Evolutionary conservation across 2,113 vertebrate genomes (phyloP).

Genomic region (Bucco capensis): DNA sequence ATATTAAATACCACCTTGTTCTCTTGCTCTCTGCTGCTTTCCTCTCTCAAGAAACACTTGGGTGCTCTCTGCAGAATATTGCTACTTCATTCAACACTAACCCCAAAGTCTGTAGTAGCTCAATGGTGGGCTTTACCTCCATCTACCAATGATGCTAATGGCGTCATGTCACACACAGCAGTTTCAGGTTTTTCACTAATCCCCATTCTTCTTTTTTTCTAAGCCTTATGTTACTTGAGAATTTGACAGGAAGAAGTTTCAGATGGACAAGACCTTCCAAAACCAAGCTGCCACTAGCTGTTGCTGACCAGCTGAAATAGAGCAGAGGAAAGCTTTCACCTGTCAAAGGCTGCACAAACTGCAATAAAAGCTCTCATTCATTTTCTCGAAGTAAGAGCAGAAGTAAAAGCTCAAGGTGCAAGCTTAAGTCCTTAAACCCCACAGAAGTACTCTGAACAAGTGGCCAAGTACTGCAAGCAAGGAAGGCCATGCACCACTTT

Average conservation of each 20-base stretch:
- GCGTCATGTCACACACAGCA: conserved; percentile 54
- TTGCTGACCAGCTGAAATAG: conserved; percentile 5
- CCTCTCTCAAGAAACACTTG: not conserved
- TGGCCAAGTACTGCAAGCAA: not conserved
- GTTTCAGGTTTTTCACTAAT: conserved; percentile 60
- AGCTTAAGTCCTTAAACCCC: not conserved
- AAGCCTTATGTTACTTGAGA: conserved; percentile 56
- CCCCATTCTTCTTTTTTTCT: conserved; percentile 53
- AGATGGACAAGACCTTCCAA: conserved; percentile 24
- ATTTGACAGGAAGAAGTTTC: conserved; percentile 51
- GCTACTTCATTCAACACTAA: conserved; percentile 21
- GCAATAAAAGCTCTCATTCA: not conserved
- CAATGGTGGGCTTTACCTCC: conserved; percentile 39
- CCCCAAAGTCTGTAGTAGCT: conserved; percentile 55
- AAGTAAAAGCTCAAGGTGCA: conserved; percentile 22
- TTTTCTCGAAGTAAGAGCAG: not conserved
- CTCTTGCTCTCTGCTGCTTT: not conserved
- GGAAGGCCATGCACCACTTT: not conserved
- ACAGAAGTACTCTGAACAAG: not conserved
- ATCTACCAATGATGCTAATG: conserved; percentile 19
- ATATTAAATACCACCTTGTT: conserved; percentile 1
- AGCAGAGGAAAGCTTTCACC: conserved; percentile 7
- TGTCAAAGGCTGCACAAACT: not conserved
- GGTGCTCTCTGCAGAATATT: not conserved
- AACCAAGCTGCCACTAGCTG: conserved; percentile 21